A percentile compares a stretch with the other conserved stretches of the same genome.
These are phyloP conservation scores for Astatotilapia flaviijosephi DNA, from an alignment of 2,113 vertebrate species.

Conservation along the genomic window DNA sequence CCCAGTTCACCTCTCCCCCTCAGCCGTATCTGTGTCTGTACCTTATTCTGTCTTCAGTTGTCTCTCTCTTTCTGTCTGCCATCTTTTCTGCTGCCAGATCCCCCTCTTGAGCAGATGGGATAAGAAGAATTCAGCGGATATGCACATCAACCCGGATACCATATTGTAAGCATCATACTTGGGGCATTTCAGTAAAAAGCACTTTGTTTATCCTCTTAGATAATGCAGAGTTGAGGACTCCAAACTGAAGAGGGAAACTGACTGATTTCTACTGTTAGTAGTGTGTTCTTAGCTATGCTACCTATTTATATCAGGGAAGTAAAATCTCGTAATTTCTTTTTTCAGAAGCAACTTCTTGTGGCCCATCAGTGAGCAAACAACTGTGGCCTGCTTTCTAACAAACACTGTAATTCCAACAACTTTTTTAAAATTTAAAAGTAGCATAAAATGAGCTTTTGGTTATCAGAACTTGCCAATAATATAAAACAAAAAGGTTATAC, in stretches of 20 bases:
- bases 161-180: constrained; percentile 32
- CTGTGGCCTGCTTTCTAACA: neutral
- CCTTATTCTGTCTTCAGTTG: constrained; percentile 28
- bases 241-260: neutral
- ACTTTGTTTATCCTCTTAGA: constrained; percentile 1
- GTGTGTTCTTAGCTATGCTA: neutral
- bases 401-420: neutral
- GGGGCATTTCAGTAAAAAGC: constrained; percentile 7
- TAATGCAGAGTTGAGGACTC: neutral
- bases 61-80: constrained; percentile 14
- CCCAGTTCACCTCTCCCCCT: constrained; percentile 58
- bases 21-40: constrained; percentile 40
- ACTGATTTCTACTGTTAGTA: neutral
- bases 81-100: constrained; percentile 14
- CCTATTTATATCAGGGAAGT: neutral
- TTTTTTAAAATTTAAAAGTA: fast-evolving
- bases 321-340: neutral
- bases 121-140: constrained; percentile 26
- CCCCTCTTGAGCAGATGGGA: constrained; percentile 53
- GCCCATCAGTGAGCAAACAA: neutral
- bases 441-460: neutral
- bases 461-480: neutral
- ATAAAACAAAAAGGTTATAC: neutral
- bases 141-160: constrained; percentile 31
- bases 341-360: neutral